A percentile compares a stretch with the other conserved stretches of the same genome.
These are phyloP conservation scores for Antechinus flavipes DNA, from an alignment of 2,113 vertebrate genomes.

Conservation along the genomic window DNA sequence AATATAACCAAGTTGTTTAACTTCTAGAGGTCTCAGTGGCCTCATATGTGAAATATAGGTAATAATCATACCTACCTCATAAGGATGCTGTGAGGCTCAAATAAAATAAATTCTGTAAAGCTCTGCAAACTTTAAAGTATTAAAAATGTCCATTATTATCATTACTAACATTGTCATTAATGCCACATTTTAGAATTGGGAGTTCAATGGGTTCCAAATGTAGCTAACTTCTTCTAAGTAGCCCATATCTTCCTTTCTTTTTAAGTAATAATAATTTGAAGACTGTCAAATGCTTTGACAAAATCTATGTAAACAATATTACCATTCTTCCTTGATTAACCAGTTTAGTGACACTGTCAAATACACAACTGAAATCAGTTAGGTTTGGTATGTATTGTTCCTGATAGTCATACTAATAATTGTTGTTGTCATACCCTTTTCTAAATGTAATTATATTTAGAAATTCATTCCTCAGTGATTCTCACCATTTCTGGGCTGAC, in stretches of 20 bases:
- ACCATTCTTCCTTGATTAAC: background rate
- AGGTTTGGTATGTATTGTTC: background rate
- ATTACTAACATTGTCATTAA: background rate
- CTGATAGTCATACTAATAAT: background rate
- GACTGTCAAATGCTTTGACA: background rate
- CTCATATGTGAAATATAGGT: background rate
- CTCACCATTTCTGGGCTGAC: background rate
- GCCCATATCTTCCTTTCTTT: background rate
- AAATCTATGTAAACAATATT: background rate
- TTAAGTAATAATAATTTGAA: background rate
- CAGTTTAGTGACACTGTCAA: background rate
- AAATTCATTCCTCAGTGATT: background rate
- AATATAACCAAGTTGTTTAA: background rate
- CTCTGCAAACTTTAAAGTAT: background rate
- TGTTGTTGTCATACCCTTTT: background rate
- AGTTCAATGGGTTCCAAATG: background rate
- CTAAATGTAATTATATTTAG: background rate
- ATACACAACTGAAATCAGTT: background rate
- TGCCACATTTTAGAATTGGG: background rate
- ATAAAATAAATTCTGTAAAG: background rate
- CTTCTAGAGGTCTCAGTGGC: background rate
- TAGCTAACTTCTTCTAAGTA: background rate
- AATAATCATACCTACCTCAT: background rate
- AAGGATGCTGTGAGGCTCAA: background rate
- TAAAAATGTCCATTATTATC: background rate